phyloP scores from a whole-genome alignment of 2,888 invertebrate species.

The Trichogramma evanescens region DNA sequence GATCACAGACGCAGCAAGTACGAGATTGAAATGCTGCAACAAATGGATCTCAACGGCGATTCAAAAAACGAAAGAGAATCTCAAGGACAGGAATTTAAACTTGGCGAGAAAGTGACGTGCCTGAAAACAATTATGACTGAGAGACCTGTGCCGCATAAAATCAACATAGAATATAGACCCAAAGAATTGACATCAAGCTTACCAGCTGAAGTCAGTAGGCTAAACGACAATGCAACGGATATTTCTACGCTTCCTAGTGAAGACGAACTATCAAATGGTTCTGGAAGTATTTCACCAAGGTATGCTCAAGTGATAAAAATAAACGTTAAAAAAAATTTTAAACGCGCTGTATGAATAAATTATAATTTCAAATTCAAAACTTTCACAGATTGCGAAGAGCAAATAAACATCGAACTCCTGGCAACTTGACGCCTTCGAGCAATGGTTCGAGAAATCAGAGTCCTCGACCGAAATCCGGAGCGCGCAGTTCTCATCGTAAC shows the following conservation, averaged over 20 bases:
- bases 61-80: conserved; percentile 18
- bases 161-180: conserved; percentile 49
- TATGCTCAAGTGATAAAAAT: conserved; percentile 5
- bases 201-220: conserved; percentile 44
- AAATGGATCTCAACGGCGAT: conserved; percentile 22
- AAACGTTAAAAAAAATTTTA: background rate
- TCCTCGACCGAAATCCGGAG: conserved; percentile 56
- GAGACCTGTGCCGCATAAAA: conserved; percentile 46
- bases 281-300: conserved; percentile 52
- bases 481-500: conserved; percentile 54
- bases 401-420: conserved; percentile 46
- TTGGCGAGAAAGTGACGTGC: conserved; percentile 49
- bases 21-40: conserved; percentile 29
- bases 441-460: conserved; percentile 56
- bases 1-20: conserved; percentile 37
- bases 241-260: conserved; percentile 45
- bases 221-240: conserved; percentile 52
- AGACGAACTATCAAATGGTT: conserved; percentile 56
- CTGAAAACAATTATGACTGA: conserved; percentile 43
- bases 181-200: conserved; percentile 44
- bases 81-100: conserved; percentile 45
- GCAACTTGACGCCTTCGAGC: conserved; percentile 47
- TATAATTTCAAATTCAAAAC: background rate
- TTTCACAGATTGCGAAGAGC: conserved; percentile 44
- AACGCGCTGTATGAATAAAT: background rate